Base-by-base conservation (phyloP, 2,113 vertebrate species). In the Scalopus aquaticus region DNA sequence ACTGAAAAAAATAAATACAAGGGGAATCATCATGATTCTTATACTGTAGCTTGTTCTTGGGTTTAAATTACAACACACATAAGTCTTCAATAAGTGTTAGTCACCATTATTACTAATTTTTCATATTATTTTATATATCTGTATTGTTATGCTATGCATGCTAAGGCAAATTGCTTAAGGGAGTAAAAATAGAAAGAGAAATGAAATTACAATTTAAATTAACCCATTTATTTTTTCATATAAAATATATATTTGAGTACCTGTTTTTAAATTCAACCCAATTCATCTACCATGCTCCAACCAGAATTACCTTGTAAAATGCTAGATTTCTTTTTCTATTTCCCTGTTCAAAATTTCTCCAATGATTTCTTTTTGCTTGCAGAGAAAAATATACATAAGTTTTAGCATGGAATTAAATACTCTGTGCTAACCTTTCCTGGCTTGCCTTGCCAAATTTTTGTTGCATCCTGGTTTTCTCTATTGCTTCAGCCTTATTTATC, bases 191-290 rank as follows among this genome's bases (percentile, higher is more conserved):
- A 56, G 39, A 82, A 22, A 78, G 22, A 80, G 30, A 95, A 95
- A 79, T 62, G 11, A 95, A 82, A 89, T 94, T 82, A 46, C 4
- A 65, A 86, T 78, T 91, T 93, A 93, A 91, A 96, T 74, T 89
- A 91, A 93, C 86, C n/a, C 49, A 93, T 80, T 87, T 92, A 88
- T 92, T 86, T 15, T 95, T 82, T 93, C 16, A 79, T 86, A 89
- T 94, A 70, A 95, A 93, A 79, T 74, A 83, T 70, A 16, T 70
- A 91, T 93, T 62, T 93, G 51, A 88, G 30, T 67, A 82, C 49
- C 62, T 78, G 69, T 82, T 91, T 78, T 73, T 93, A 91, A 81
- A 90, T 86, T 92, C 30, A 78, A 35, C 80, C 69, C 73, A 96
- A 67, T 85, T 88, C 39, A 73, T 95, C 60, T 87, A 92, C 56